phyloP scores from a whole-genome alignment of 1,140 invertebrate species.

The Macrostomum lignano region DNA sequence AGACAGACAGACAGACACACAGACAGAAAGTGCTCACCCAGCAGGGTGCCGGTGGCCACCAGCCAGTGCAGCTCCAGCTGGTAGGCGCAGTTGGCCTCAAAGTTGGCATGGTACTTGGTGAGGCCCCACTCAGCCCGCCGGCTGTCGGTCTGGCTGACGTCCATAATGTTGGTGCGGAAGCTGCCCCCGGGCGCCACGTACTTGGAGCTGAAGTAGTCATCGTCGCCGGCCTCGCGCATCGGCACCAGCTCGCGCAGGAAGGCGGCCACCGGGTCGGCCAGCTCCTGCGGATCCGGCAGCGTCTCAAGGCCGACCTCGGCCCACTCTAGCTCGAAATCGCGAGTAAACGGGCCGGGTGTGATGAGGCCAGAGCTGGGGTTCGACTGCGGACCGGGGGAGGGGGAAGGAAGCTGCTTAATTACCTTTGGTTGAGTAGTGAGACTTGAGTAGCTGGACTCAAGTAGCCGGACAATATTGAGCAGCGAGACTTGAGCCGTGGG shows the following conservation, averaged over 20 bases:
- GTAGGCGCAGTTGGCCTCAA: constrained; percentile 56
- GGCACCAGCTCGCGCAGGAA: constrained; percentile 5
- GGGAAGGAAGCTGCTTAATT: constrained; percentile 15
- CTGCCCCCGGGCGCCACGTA: no score
- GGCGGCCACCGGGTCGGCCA: constrained; percentile 1
- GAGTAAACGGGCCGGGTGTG: no score
- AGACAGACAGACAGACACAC: no score
- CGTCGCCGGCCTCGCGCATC: no score
- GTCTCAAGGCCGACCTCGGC: constrained; percentile 3
- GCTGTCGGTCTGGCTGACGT: no score
- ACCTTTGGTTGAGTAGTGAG: constrained; percentile 7
- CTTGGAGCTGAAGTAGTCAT: constrained; percentile 41
- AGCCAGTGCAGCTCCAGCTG: constrained; percentile 81
- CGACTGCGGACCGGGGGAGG: constrained; percentile 19
- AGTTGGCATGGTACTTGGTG: constrained; percentile 58
- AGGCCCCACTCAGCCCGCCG: constrained; percentile 79
- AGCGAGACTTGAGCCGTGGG: no score
- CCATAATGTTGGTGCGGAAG: no score
- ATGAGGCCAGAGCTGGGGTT: no score
- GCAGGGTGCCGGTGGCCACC: constrained; percentile 63
- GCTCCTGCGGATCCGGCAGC: no score
- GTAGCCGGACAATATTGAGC: no score
- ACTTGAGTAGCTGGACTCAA: no score
- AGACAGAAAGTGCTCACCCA: constrained; percentile 37
- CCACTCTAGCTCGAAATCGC: no score